Evolutionary conservation across 2,888 invertebrate species (phyloP).

Genomic region (Aelia acuminata): DNA sequence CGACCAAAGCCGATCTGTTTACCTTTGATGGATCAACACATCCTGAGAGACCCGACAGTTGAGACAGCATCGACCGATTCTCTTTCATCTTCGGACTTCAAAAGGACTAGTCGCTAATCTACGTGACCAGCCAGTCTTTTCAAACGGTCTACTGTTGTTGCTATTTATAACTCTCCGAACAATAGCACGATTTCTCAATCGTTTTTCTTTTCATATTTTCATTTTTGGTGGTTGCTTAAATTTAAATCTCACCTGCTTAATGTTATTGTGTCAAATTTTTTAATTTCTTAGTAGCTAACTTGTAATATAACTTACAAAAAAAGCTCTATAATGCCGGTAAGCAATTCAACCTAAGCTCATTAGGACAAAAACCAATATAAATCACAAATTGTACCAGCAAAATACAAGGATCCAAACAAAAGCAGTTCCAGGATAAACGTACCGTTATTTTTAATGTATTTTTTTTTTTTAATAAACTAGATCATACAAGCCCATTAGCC

Average conservation of each 20-base stretch:
- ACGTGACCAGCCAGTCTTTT: constrained; percentile 9
- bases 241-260: not conserved
- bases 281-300: too few species aligned
- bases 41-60: not conserved
- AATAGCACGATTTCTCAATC: not conserved
- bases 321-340: too few species aligned
- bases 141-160: not conserved
- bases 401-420: too few species aligned
- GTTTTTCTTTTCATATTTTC: not conserved
- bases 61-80: not conserved
- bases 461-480: too few species aligned
- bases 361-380: too few species aligned
- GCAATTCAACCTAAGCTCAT: too few species aligned
- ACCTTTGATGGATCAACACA: constrained; percentile 1
- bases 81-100: not conserved
- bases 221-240: not conserved
- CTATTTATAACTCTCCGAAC: not conserved
- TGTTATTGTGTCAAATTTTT: not conserved
- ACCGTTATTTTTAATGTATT: too few species aligned
- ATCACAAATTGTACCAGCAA: too few species aligned
- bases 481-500: too few species aligned
- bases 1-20: not conserved
- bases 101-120: not conserved
- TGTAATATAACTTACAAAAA: too few species aligned
- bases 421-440: too few species aligned